Percentiles rank a stretch among this genome's conserved stretches.
Conservation (phyloP, 53 echinoderm and acorn worm species). For the Echinometra lucunter region DNA sequence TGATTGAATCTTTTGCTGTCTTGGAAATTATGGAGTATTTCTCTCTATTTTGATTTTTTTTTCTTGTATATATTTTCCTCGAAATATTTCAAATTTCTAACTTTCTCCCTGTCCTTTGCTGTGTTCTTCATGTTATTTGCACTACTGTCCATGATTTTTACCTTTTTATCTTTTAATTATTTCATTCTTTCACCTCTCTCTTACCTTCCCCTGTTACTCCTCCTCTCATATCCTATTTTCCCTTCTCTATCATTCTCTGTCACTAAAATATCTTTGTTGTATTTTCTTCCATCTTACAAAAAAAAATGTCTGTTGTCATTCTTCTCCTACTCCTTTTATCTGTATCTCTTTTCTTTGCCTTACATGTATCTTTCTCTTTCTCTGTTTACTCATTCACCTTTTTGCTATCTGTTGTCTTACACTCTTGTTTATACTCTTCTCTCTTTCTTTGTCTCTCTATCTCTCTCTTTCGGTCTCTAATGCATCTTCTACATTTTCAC, state of each 20-base stretch:
- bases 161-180: not conserved
- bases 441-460: not conserved
- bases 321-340: not conserved
- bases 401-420: not conserved
- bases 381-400: too few relatives aligned
- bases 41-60: not conserved
- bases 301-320: not conserved
- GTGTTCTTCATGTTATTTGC: not conserved
- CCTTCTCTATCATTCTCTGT: not conserved
- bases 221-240: not conserved
- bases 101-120: not conserved
- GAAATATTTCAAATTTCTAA: not conserved
- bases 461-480: constrained; percentile 25
- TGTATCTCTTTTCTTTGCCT: not conserved
- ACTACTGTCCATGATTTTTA: not conserved
- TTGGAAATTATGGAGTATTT: not conserved
- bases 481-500: not conserved
- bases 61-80: not conserved
- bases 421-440: not conserved
- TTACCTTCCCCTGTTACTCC: too few relatives aligned
- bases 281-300: not conserved
- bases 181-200: not conserved
- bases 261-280: not conserved
- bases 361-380: constrained; percentile 18
- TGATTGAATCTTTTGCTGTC: not conserved